Evolutionary conservation across 2,797 vertebrate species (phyloP), one percentile per base, ranked within the genome.

Genomic region (Saxicola maurus): DNA sequence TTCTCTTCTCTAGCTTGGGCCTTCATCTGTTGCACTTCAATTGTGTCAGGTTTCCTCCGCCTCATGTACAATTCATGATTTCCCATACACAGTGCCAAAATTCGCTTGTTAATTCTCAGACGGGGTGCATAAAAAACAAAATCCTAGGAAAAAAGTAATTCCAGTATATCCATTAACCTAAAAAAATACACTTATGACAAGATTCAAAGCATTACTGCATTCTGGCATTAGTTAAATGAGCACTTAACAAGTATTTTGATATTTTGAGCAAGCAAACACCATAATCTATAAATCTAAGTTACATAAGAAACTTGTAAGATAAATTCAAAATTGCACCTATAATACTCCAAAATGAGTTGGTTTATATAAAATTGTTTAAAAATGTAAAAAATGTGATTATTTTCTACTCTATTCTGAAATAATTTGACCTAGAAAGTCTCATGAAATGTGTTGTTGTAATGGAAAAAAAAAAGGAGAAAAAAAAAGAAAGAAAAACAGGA

Each of bases 11-110:
- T 97, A 69, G 99, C 99, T 93, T 99, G 99, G 67, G 99, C 99
- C 96, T 99, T 99, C 99, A 99, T 99, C 96, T 99, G 99, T 65
- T 99, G 99, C 77, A 99, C 99, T 97, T 99, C 99, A 35, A 99
- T 99, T 72, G 99, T 99, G 95, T 99, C 99, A 4, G 99, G 99
- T 94, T 99, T 99, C 89, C 99, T 98, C 90, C 99, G 98, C 81
- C 99, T 97, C 99, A 99, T 99, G 96, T 99, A 99, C 56, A 99
- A 95, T 95, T 99, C 99, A 56, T 99, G 99, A 97, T 99, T 99
- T 53, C 99, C 99, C 99, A 99, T 99, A 81, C 99, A 99, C 92
- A 99, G 95, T 7, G 99, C 99, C 97, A 99, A 96, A 96, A 99
- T 98, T 10, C 99, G 97, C 86, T 99, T 99, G 97, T 99, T 99